Evolutionary conservation across 2,888 invertebrate species (phyloP), one percentile per base, ranked within the genome.

Genomic region (Dynastes maya): DNA sequence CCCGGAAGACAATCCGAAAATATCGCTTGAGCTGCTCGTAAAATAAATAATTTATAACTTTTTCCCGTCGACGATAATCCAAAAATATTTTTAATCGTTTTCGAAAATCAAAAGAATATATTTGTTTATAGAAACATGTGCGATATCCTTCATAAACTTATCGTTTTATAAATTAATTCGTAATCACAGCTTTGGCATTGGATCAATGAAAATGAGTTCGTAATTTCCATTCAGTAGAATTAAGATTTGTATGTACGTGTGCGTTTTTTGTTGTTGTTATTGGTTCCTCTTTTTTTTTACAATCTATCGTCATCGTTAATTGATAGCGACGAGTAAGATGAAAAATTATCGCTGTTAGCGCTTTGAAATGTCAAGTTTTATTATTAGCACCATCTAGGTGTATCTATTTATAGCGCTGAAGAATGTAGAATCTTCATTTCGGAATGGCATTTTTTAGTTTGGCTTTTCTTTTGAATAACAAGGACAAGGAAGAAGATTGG

Each of bases 301-400:
- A 45, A 45, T 11, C 45, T 45, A 45, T 8, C 45, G 45, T 45
- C 45, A 11, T 45, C 11, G 45, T 45, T 45, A 45, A 58, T 58
- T 22, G 55, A 58, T 22, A 22, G 55, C 22, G 45, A 58, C 22
- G 45, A 58, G 22, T 27, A 58, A 58, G 55, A 58, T 58, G 55
- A 58, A 58, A 58, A 22, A 58, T 58, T 58, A 58, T 58, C 16
- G 55, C 55, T 22, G 55, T 22, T 8, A n/a, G 64, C 64, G 16
- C 16, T 64, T 64, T 64, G 29, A 64, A 64, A 64, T 64, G 64
- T 64, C 64, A 64, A 37, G 64, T 40, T 64, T 61, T 37, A 37
- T 40, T 37, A 37, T 64, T 64, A 64, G 32, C 32, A 37, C 11
- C 40, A 32, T 37, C 37, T 16, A 64, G 8, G 16, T 58, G 37